phyloP scores from a whole-genome alignment of 2,113 vertebrate genomes.

The Trichechus manatus region DNA sequence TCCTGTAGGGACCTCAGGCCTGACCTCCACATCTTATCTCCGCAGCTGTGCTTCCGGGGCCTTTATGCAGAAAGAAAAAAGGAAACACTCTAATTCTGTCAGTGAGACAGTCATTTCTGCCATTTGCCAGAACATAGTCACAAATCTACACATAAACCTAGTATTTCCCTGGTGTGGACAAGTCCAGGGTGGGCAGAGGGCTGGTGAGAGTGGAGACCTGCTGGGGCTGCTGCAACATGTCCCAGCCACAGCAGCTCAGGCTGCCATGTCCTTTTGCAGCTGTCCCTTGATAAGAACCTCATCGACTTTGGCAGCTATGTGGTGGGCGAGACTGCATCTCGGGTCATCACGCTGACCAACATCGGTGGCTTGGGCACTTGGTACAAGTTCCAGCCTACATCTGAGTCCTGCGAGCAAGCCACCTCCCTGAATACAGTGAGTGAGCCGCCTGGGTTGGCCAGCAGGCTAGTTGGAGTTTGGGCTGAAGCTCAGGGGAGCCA shows the following conservation, averaged over 20 bases:
- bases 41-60: not conserved
- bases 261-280: constrained; percentile 85
- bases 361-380: constrained; percentile 91
- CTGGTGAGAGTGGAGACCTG: not conserved
- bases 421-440: constrained; percentile 82
- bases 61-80: not conserved
- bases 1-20: not conserved
- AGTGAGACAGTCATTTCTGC: not conserved
- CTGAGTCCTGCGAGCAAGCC: constrained; percentile 53
- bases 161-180: fast-evolving
- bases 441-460: not conserved
- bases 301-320: constrained; percentile 94
- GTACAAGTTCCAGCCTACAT: constrained; percentile 87
- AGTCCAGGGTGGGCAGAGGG: fast-evolving
- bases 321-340: constrained; percentile 93
- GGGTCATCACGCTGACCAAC: constrained; percentile 93
- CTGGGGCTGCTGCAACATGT: not conserved
- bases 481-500: not conserved
- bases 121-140: not conserved
- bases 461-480: not conserved
- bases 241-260: not conserved
- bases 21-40: not conserved
- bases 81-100: not conserved
- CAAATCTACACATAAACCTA: fast-evolving
- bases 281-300: constrained; percentile 92